phyloP scores from a whole-genome alignment of 2,113 vertebrate genomes.

The Trematocara unimaculatum region DNA sequence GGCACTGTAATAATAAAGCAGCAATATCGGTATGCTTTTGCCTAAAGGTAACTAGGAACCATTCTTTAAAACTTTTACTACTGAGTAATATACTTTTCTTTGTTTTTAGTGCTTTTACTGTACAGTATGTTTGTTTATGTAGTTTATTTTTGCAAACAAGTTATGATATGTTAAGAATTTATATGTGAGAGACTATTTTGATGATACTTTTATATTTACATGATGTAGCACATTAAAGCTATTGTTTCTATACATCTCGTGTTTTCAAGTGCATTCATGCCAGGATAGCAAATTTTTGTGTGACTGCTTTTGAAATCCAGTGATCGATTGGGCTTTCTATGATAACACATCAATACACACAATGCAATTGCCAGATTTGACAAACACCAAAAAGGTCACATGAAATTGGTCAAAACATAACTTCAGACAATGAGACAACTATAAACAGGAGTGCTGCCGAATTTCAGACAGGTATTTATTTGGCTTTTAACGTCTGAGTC shows the following conservation, averaged over 20 bases:
- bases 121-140: constrained; percentile 52
- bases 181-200: constrained; percentile 76
- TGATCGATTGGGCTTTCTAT: background rate
- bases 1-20: constrained; percentile 41
- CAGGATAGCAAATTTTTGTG: background rate
- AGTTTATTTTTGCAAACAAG: constrained; percentile 60
- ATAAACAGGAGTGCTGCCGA: background rate
- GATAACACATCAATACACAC: background rate
- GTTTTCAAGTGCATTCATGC: background rate
- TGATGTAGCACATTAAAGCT: constrained; percentile 73
- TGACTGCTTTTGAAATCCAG: background rate
- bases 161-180: constrained; percentile 66
- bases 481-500: accelerated
- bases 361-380: background rate
- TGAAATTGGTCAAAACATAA: background rate
- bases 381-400: background rate
- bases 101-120: constrained; percentile 38
- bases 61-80: background rate
- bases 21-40: constrained; percentile 8
- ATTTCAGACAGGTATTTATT: background rate
- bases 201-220: constrained; percentile 70
- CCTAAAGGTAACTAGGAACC: background rate
- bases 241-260: constrained; percentile 48
- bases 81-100: constrained; percentile 4
- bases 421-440: background rate